phyloP scores from a whole-genome alignment of 2,113 vertebrate species.

The Athene cunicularia region DNA sequence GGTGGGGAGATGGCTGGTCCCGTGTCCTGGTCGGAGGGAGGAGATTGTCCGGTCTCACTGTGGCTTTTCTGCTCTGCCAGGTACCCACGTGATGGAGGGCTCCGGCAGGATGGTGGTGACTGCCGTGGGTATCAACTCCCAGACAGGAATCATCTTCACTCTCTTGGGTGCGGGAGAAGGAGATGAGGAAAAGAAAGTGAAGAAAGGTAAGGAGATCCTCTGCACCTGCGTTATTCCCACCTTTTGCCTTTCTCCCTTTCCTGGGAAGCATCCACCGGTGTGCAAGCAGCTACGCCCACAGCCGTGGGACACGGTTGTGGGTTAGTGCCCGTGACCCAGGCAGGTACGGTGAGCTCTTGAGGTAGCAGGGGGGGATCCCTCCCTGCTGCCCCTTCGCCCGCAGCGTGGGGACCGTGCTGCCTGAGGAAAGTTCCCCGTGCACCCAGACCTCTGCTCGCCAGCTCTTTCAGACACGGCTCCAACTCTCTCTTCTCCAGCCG shows the following conservation, averaged over 20 bases:
- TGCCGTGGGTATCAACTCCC: slow-evolving; percentile 94
- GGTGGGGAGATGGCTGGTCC: too few species aligned
- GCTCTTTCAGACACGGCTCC: background rate
- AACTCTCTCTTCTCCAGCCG: background rate
- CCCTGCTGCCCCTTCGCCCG: background rate
- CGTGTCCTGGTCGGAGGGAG: fast-evolving
- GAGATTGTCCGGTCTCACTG: background rate
- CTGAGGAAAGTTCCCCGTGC: background rate
- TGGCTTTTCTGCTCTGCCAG: slow-evolving; percentile 57
- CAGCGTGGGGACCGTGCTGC: background rate
- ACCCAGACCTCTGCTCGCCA: background rate
- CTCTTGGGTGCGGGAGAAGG: slow-evolving; percentile 88
- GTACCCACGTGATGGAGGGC: slow-evolving; percentile 98
- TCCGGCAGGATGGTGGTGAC: slow-evolving; percentile 94
- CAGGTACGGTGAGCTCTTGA: background rate
- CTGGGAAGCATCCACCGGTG: background rate
- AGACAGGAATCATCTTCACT: slow-evolving; percentile 97
- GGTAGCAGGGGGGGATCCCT: background rate
- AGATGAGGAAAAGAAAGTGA: slow-evolving; percentile 90
- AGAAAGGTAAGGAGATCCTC: slow-evolving; percentile 87
- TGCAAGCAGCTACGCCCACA: background rate
- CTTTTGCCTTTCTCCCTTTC: background rate
- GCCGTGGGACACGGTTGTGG: fast-evolving
- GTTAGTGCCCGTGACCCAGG: background rate
- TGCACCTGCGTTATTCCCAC: background rate